These are phyloP conservation scores for Tyrophagus putrescentiae DNA, from an alignment of 1,140 invertebrate genomes.

Conservation along the genomic window DNA sequence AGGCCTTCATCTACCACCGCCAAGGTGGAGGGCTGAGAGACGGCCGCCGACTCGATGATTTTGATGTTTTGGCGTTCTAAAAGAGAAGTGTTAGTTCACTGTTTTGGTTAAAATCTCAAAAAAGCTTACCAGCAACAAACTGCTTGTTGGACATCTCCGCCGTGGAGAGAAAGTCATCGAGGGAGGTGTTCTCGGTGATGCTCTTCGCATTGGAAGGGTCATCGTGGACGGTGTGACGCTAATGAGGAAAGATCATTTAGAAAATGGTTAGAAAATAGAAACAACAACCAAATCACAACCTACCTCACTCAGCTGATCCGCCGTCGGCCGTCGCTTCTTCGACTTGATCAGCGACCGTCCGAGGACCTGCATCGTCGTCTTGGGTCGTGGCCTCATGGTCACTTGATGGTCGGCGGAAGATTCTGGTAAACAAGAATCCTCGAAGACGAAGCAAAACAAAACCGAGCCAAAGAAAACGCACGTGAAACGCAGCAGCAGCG, in stretches of 20 bases:
- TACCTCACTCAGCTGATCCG: neutral
- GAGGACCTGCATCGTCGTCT: neutral
- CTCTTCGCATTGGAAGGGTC: slow-evolving; percentile 81
- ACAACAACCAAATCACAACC: neutral
- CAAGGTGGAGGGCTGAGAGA: slow-evolving; percentile 45
- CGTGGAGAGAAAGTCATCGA: slow-evolving; percentile 87
- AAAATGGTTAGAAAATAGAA: neutral
- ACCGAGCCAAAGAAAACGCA: too few relatives aligned
- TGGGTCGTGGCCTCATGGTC: neutral
- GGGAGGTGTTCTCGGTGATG: slow-evolving; percentile 82
- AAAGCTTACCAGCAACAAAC: slow-evolving; percentile 44
- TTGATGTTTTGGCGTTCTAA: slow-evolving; percentile 72
- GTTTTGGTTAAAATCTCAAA: slow-evolving; percentile 8
- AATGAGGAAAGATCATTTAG: neutral
- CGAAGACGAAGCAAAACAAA: too few relatives aligned
- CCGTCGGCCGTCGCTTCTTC: neutral
- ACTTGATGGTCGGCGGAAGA: too few relatives aligned
- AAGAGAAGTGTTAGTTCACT: slow-evolving; percentile 23
- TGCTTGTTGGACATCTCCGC: slow-evolving; percentile 83
- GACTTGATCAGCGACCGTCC: slow-evolving; percentile 13
- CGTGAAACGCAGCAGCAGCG: too few relatives aligned
- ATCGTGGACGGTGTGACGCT: slow-evolving; percentile 51
- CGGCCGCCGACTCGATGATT: slow-evolving; percentile 48
- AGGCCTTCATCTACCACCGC: slow-evolving; percentile 49
- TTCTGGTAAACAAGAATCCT: too few relatives aligned